Evolutionary conservation across 2,113 vertebrate genomes (phyloP), one percentile per base, ranked within the genome.

Genomic region (Irena cyanogastra): DNA sequence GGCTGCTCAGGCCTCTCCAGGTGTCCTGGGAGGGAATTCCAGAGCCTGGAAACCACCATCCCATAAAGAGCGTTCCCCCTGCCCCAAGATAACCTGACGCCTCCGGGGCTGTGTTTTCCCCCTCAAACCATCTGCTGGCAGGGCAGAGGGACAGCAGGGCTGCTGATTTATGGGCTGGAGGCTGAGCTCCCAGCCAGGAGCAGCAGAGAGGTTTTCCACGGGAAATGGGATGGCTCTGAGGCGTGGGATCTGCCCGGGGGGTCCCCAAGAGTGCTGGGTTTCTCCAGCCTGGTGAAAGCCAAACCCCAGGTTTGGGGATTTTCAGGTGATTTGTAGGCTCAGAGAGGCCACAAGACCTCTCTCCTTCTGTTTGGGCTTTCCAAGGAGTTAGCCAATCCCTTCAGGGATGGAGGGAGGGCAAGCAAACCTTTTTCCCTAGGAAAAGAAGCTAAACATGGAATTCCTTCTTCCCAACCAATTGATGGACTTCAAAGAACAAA

Each of bases 81-180:
- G 91, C 66, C 41, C 57, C 14, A 7, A 63, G 78, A 88, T 74
- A 91, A 79, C 44, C 3, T 39, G 61, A 71, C 8, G 44, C 86
- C 89, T 86, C 50, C 49, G 54, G 70, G 52, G 26, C 78, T 70
- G 72, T 47, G 17, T 65, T 86, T 82, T 66, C 83, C 78, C 83
- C 65, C 44, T 87, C 63, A 54, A n/a, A 49, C 45, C 1, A 7
- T 91, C 80, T 87, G 83, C 70, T 71, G 71, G 65, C 66, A 44
- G 74, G 87, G 92, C 49, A 31, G 81, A 60, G 30, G 60, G 49
- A 95, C 49, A 81, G 44, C 22, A 27, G 56, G 15, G 49, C 68
- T 76, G 78, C 39, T 89, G 92, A 95, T 96, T 92, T 94, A 93
- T 16, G 42, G 93, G 84, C 50, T 41, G 91, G 63, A 77, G 56